These are phyloP conservation scores for Abramis brama DNA, from an alignment of 2,113 vertebrate genomes.

Conservation along the genomic window DNA sequence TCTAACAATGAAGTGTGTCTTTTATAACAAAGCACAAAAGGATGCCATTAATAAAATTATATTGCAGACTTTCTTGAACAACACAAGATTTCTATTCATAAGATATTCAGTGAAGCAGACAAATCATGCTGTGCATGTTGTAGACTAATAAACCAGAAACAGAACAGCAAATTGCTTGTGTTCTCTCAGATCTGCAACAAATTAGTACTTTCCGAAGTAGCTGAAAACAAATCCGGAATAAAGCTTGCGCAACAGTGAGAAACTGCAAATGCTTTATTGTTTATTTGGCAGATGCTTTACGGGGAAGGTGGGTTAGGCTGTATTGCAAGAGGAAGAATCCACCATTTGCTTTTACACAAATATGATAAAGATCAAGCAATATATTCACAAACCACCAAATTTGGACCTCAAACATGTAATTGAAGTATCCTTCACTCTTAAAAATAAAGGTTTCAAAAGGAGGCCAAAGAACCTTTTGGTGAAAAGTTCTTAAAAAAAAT, in stretches of 20 bases:
- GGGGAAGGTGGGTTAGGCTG: background rate
- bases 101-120: slow-evolving; percentile 3
- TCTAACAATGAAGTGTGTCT: background rate
- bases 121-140: background rate
- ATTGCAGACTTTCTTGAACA: background rate
- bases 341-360: background rate
- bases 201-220: background rate
- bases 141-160: slow-evolving; percentile 57
- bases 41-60: background rate
- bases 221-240: slow-evolving; percentile 40
- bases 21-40: background rate
- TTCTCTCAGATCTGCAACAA: slow-evolving; percentile 35
- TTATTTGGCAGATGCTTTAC: background rate
- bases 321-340: background rate
- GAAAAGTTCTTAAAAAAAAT: background rate
- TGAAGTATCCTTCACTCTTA: background rate
- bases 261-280: background rate
- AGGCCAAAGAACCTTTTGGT: background rate
- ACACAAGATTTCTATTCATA: background rate
- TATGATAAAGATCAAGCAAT: background rate
- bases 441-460: background rate
- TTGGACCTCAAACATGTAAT: background rate
- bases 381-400: background rate
- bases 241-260: slow-evolving; percentile 17
- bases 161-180: slow-evolving; percentile 49